phyloP scores from a whole-genome alignment of 1,140 invertebrate species.

The Acyrthosiphon pisum region DNA sequence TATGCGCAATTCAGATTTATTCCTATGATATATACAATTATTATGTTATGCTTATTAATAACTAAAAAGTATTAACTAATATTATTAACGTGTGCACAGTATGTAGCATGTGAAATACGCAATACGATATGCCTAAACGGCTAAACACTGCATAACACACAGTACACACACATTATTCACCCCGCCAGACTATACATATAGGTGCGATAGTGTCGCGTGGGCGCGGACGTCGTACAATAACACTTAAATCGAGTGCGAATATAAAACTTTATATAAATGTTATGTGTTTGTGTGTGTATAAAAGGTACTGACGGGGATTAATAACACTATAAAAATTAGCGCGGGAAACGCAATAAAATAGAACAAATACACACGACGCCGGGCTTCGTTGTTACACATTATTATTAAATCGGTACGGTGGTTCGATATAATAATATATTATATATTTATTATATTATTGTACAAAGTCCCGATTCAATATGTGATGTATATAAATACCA shows the following conservation, averaged over 20 bases:
- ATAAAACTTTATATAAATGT: neutral
- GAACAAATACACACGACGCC: neutral
- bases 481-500: neutral
- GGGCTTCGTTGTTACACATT: neutral
- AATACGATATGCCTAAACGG: neutral
- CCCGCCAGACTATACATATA: neutral
- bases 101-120: neutral
- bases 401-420: neutral
- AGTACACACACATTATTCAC: neutral
- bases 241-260: constrained; percentile 14
- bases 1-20: neutral
- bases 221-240: neutral
- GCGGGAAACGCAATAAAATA: neutral
- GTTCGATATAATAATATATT: neutral
- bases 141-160: neutral
- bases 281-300: neutral
- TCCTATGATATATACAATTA: neutral
- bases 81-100: neutral
- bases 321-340: neutral
- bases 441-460: neutral
- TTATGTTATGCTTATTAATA: neutral
- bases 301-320: neutral
- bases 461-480: neutral
- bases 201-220: neutral
- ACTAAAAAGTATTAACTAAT: neutral